A percentile compares a stretch with the other conserved stretches of the same genome.
Evolutionary conservation across 2,888 invertebrate genomes (phyloP).

Genomic region (Apoderus coryli): DNA sequence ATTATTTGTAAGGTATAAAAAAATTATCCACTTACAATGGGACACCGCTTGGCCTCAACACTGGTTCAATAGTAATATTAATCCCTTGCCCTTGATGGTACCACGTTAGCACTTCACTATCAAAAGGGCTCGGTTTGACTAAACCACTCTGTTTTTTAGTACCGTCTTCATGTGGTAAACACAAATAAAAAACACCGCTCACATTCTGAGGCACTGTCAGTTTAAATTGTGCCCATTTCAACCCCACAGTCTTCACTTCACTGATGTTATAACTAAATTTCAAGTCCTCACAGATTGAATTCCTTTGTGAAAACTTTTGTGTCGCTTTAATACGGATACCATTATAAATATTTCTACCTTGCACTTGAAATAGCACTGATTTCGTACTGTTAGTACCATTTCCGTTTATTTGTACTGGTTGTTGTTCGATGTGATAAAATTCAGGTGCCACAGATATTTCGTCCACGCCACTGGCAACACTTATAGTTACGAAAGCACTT

Average conservation of each 20-base stretch:
- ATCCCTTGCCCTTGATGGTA: constrained; percentile 38
- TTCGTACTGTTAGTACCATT: constrained; percentile 22
- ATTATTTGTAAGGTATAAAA: too few relatives aligned
- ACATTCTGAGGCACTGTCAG: constrained; percentile 24
- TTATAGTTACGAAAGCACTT: too few relatives aligned
- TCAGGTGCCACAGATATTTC: too few relatives aligned
- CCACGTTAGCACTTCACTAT: constrained; percentile 30
- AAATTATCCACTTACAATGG: too few relatives aligned
- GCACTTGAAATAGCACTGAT: constrained; percentile 27
- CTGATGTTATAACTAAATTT: constrained; percentile 23
- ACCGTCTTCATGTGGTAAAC: constrained; percentile 24
- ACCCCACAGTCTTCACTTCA: constrained; percentile 20
- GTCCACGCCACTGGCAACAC: too few relatives aligned
- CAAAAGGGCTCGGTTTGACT: constrained; percentile 30
- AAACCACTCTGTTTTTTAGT: constrained; percentile 29
- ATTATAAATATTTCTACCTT: constrained; percentile 26
- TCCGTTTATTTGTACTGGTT: constrained; percentile 14
- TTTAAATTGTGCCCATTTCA: constrained; percentile 22
- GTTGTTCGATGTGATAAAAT: constrained; percentile 19
- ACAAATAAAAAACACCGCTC: constrained; percentile 27
- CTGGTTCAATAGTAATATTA: too few relatives aligned
- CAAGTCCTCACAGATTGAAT: constrained; percentile 23
- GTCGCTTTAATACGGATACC: constrained; percentile 26
- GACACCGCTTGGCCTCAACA: too few relatives aligned
- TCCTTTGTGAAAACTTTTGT: constrained; percentile 21